A percentile compares a stretch with the other conserved stretches of the same genome.
Conservation (phyloP, 2,888 invertebrate genomes). For the Cantharis flavilabris region DNA sequence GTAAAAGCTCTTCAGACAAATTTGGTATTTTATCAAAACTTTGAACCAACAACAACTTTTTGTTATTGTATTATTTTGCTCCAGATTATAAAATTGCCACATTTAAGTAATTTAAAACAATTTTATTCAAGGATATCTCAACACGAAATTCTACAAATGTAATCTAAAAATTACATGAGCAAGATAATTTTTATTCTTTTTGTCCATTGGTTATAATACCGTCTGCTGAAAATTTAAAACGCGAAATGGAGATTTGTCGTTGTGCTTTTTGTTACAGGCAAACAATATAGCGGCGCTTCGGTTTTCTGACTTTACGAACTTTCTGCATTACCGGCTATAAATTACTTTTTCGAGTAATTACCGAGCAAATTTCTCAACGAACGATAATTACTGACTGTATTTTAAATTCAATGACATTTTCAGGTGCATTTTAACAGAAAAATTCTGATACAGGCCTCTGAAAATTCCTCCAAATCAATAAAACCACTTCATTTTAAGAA, state of each 20-base stretch:
- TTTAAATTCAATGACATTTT: slow-evolving; percentile 7
- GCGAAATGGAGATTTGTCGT: slow-evolving; percentile 16
- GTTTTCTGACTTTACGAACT: slow-evolving; percentile 13
- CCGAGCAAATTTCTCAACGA: slow-evolving; percentile 6
- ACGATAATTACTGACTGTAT: slow-evolving; percentile 11
- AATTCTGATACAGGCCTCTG: neutral
- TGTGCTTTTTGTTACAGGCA: slow-evolving; percentile 6
- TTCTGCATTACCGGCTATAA: slow-evolving; percentile 15
- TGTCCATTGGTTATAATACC: slow-evolving; percentile 4
- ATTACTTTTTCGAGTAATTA: slow-evolving; percentile 16
- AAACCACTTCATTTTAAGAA: too few species aligned
- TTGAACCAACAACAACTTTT: slow-evolving; percentile 4
- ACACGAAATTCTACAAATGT: slow-evolving; percentile 8
- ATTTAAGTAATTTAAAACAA: slow-evolving; percentile 15
- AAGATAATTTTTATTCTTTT: neutral
- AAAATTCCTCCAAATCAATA: neutral
- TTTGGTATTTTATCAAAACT: slow-evolving; percentile 1
- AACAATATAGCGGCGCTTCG: slow-evolving; percentile 14
- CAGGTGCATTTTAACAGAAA: neutral
- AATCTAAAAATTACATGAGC: neutral
- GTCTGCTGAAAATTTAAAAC: slow-evolving; percentile 19
- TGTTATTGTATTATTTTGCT: slow-evolving; percentile 15
- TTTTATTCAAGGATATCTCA: slow-evolving; percentile 12
- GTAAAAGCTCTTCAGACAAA: neutral
- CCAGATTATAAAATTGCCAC: slow-evolving; percentile 17